Conservation (phyloP, 2,888 invertebrate species). For the Schizotus pectinicornis region DNA sequence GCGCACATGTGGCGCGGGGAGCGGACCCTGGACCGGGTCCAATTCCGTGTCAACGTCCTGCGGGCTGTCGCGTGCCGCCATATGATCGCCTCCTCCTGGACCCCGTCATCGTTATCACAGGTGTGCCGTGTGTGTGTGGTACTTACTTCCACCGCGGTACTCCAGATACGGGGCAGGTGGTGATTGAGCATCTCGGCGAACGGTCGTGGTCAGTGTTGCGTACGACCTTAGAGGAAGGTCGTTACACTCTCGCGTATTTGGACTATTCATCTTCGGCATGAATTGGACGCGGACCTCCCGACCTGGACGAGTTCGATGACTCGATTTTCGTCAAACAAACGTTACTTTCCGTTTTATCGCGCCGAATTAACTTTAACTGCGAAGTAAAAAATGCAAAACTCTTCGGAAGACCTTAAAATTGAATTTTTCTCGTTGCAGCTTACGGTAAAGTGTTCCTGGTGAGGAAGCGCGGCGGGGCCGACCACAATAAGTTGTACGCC, state of each 20-base stretch:
- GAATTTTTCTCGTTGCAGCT: slow-evolving; percentile 67
- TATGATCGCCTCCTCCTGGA: not conserved
- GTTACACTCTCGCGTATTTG: slow-evolving; percentile 28
- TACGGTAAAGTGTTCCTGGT: slow-evolving; percentile 97
- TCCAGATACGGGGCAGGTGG: slow-evolving; percentile 4
- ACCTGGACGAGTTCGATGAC: not conserved
- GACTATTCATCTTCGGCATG: slow-evolving; percentile 5
- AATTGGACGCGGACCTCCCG: not conserved
- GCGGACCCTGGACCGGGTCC: slow-evolving; percentile 8
- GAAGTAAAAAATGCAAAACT: too few relatives aligned
- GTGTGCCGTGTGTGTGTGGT: not conserved
- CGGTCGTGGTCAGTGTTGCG: slow-evolving; percentile 32
- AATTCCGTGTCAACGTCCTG: not conserved
- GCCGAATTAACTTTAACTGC: not conserved
- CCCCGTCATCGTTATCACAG: slow-evolving; percentile 18
- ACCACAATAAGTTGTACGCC: slow-evolving; percentile 90
- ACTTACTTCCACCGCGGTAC: not conserved
- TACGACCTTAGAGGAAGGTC: slow-evolving; percentile 33
- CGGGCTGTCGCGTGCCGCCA: not conserved
- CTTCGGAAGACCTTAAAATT: too few relatives aligned
- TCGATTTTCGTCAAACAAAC: not conserved
- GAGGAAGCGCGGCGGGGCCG: slow-evolving; percentile 84
- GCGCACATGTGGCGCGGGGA: not conserved
- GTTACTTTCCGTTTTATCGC: not conserved
- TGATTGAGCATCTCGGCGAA: not conserved